Conservation (phyloP, 2,888 invertebrate species). For the Drosophila lutescens region DNA sequence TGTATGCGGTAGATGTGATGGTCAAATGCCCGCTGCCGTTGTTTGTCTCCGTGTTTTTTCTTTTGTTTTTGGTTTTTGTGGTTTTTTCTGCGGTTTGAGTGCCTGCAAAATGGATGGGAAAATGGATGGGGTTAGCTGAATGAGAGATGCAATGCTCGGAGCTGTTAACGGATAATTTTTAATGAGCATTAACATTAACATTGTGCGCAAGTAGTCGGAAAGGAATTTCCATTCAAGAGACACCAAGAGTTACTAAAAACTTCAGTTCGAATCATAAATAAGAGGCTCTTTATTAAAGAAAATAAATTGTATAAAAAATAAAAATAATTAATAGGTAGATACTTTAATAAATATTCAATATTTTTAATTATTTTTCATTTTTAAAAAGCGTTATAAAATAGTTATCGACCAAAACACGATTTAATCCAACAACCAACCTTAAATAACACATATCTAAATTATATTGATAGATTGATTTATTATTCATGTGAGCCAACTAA, state of each 20-base stretch:
- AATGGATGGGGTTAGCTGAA: conserved; percentile 8
- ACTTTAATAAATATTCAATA: too few relatives aligned
- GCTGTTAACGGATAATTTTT: conserved; percentile 54
- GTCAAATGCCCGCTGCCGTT: conserved; percentile 55
- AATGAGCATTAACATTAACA: conserved; percentile 55
- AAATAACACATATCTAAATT: not conserved
- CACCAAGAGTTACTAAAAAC: not conserved
- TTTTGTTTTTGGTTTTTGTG: conserved; percentile 37
- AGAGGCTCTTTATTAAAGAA: too few relatives aligned
- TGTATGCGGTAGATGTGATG: conserved; percentile 71
- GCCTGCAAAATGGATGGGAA: conserved; percentile 11
- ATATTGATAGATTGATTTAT: not conserved
- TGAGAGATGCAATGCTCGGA: conserved; percentile 35
- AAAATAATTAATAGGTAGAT: too few relatives aligned
- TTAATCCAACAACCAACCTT: too few relatives aligned
- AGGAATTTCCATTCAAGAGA: conserved; percentile 15
- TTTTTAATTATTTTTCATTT: too few relatives aligned
- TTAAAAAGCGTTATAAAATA: not conserved
- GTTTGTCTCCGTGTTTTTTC: conserved; percentile 31
- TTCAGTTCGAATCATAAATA: not conserved
- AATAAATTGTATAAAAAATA: too few relatives aligned
- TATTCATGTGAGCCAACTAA: not conserved
- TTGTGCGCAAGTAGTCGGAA: conserved; percentile 16
- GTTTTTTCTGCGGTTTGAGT: conserved; percentile 31
- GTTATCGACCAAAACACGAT: too few relatives aligned